Evolutionary conservation across 2,888 invertebrate genomes (phyloP).

Genomic region (Yponomeuta malinellus): DNA sequence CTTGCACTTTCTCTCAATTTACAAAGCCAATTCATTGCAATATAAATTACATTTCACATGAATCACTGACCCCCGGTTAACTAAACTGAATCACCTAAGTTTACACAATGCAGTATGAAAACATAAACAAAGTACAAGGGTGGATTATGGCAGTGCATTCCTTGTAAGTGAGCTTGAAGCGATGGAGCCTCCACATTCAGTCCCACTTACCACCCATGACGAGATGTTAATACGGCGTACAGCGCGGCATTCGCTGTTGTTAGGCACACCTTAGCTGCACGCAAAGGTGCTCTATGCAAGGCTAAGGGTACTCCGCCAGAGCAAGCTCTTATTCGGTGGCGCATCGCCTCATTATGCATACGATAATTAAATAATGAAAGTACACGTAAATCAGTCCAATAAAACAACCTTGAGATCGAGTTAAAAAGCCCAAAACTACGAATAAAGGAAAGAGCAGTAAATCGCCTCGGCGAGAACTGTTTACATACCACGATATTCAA

Average conservation of each 20-base stretch:
- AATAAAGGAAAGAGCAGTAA: slow-evolving; percentile 31
- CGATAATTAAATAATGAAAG: slow-evolving; percentile 52
- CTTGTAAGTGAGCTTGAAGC: neutral
- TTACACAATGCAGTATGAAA: neutral
- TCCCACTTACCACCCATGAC: slow-evolving; percentile 61
- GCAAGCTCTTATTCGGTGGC: slow-evolving; percentile 23
- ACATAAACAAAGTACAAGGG: neutral
- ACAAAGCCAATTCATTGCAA: neutral
- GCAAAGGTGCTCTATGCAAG: slow-evolving; percentile 47
- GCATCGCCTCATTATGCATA: slow-evolving; percentile 31
- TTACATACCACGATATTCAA: slow-evolving; percentile 42
- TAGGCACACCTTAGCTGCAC: slow-evolving; percentile 31
- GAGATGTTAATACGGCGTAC: slow-evolving; percentile 17
- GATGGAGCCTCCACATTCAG: neutral
- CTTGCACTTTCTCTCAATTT: neutral
- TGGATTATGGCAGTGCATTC: neutral
- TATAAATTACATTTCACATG: neutral
- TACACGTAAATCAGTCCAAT: slow-evolving; percentile 18
- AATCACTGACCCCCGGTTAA: neutral
- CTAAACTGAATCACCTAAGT: neutral
- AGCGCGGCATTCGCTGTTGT: slow-evolving; percentile 22
- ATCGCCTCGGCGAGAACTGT: slow-evolving; percentile 27
- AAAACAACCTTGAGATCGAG: slow-evolving; percentile 59
- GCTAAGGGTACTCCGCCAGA: slow-evolving; percentile 32
- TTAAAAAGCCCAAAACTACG: slow-evolving; percentile 45